Conservation (phyloP, 2,113 vertebrate species). For the Indri indri region DNA sequence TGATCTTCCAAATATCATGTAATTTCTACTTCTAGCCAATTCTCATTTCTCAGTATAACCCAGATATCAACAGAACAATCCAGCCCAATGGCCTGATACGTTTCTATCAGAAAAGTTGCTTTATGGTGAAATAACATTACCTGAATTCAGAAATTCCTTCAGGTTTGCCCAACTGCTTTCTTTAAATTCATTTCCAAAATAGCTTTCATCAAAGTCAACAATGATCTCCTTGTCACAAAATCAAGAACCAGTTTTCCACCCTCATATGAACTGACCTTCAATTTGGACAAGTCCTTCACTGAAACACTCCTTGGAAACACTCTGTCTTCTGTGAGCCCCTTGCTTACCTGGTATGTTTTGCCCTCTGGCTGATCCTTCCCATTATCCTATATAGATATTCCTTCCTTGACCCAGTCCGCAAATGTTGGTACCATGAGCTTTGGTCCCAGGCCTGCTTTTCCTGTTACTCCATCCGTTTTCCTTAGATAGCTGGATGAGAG, state of each 20-base stretch:
- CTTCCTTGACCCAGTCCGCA: neutral
- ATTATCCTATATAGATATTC: neutral
- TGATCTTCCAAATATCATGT: neutral
- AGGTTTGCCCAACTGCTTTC: slow-evolving; percentile 23
- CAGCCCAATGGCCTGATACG: neutral
- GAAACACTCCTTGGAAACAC: neutral
- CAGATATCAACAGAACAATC: neutral
- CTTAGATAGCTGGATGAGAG: neutral
- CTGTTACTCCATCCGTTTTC: neutral
- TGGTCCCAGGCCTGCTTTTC: neutral
- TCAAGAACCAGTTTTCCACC: neutral
- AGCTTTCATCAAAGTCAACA: neutral
- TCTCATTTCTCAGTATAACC: slow-evolving; percentile 21
- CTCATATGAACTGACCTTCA: neutral
- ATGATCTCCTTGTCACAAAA: neutral
- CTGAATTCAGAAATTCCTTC: slow-evolving; percentile 24
- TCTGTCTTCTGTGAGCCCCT: neutral
- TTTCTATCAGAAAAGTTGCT: neutral
- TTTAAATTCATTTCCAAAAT: slow-evolving; percentile 46
- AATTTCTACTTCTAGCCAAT: slow-evolving; percentile 6
- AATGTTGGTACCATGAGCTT: neutral
- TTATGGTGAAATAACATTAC: slow-evolving; percentile 25
- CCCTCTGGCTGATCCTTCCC: neutral
- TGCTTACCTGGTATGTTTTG: slow-evolving; percentile 16
- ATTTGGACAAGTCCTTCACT: neutral